A percentile compares a stretch with the other conserved stretches of the same genome.
These are phyloP conservation scores for Oreochromis grahami DNA, from an alignment of 2,797 vertebrate genomes.

Conservation along the genomic window DNA sequence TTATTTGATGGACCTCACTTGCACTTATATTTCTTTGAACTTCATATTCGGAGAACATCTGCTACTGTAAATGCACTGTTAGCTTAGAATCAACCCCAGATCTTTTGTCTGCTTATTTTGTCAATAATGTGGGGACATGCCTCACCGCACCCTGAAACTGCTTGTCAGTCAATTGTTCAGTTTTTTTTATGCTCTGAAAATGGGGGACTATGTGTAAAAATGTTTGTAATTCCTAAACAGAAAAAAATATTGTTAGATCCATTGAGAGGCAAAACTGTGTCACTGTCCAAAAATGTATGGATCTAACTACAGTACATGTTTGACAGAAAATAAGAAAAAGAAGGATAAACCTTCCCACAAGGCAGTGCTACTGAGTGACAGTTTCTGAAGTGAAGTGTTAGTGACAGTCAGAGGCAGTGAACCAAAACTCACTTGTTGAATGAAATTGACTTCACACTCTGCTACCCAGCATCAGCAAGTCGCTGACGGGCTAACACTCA, in stretches of 20 bases:
- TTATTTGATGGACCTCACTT: background rate
- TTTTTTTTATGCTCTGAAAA: background rate
- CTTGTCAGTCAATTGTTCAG: background rate
- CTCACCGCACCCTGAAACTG: background rate
- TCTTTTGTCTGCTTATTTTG: background rate
- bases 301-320: background rate
- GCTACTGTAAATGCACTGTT: background rate
- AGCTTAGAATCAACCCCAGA: background rate
- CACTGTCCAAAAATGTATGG: background rate
- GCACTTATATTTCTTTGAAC: background rate
- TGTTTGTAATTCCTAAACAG: background rate
- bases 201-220: background rate
- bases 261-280: background rate
- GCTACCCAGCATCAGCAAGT: background rate
- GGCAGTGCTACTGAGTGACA: background rate
- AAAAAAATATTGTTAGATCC: background rate
- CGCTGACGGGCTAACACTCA: constrained; percentile 9
- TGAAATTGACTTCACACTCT: constrained; percentile 29
- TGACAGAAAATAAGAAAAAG: background rate
- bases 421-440: constrained; percentile 33
- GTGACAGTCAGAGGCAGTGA: constrained; percentile 41
- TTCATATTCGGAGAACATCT: background rate
- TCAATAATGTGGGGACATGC: background rate
- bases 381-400: background rate
- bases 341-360: background rate